These are phyloP conservation scores for Gymnorhina tibicen DNA, from an alignment of 2,113 vertebrate species.

Conservation along the genomic window DNA sequence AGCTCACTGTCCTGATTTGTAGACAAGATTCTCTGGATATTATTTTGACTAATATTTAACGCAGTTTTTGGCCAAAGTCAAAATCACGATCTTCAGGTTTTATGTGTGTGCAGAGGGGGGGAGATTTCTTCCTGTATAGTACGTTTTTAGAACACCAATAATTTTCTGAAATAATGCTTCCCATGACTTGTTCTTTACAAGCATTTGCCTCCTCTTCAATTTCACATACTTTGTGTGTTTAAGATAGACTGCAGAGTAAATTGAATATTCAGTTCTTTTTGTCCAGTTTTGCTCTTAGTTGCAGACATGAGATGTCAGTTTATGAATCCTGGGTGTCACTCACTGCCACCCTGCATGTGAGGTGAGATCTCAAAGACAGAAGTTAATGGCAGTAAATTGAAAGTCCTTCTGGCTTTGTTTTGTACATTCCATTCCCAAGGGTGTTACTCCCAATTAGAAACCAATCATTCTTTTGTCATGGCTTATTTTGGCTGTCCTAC, in stretches of 20 bases:
- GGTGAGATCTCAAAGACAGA: neutral
- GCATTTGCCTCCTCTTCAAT: neutral
- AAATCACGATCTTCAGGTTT: neutral
- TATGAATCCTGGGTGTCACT: neutral
- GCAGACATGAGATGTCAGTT: neutral
- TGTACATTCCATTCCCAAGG: neutral
- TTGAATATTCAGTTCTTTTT: neutral
- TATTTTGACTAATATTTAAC: neutral
- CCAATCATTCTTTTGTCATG: neutral
- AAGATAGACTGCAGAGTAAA: neutral
- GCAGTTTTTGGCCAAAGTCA: neutral
- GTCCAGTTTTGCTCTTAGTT: neutral
- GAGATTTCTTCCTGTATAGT: neutral
- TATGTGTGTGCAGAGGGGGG: neutral
- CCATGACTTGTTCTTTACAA: neutral
- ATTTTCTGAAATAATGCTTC: neutral
- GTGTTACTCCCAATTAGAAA: neutral
- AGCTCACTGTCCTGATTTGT: neutral
- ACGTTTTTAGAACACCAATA: neutral
- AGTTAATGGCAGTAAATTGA: neutral
- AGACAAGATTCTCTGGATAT: neutral
- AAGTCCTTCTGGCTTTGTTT: neutral
- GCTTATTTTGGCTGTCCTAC: neutral
- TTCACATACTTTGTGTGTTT: neutral
- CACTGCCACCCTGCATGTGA: neutral